phyloP scores from a whole-genome alignment of 2,113 vertebrate genomes.

The Lepus americanus region DNA sequence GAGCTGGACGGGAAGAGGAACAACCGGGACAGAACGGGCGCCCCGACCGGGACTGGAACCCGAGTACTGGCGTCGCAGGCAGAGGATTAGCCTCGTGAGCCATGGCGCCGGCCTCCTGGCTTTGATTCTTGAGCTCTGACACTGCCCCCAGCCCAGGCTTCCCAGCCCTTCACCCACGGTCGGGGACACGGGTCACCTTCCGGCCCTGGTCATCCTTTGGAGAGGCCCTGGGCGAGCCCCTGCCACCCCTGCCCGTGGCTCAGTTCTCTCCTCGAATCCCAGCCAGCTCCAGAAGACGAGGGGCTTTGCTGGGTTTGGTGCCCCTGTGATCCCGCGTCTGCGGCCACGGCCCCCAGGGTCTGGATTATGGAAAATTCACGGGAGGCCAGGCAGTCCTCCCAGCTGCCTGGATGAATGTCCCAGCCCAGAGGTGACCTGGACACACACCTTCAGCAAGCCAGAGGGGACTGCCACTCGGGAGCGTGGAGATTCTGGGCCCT shows the following conservation, averaged over 20 bases:
- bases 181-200: background rate
- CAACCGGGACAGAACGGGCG: too few relatives aligned
- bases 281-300: background rate
- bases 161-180: background rate
- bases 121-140: background rate
- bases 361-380: background rate
- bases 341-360: background rate
- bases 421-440: background rate
- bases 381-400: background rate
- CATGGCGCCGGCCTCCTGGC: background rate
- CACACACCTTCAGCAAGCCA: background rate
- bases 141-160: background rate
- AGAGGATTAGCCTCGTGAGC: too few relatives aligned
- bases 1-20: too few relatives aligned
- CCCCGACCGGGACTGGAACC: too few relatives aligned
- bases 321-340: too few relatives aligned
- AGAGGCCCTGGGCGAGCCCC: background rate
- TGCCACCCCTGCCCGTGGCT: background rate
- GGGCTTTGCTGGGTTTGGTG: accelerated
- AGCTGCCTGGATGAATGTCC: background rate
- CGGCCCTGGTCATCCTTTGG: background rate
- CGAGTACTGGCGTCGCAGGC: too few relatives aligned
- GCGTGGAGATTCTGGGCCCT: background rate
- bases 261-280: background rate
- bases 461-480: background rate